Conservation (phyloP, 2,797 vertebrate genomes). For the Gephyroberyx darwinii region DNA sequence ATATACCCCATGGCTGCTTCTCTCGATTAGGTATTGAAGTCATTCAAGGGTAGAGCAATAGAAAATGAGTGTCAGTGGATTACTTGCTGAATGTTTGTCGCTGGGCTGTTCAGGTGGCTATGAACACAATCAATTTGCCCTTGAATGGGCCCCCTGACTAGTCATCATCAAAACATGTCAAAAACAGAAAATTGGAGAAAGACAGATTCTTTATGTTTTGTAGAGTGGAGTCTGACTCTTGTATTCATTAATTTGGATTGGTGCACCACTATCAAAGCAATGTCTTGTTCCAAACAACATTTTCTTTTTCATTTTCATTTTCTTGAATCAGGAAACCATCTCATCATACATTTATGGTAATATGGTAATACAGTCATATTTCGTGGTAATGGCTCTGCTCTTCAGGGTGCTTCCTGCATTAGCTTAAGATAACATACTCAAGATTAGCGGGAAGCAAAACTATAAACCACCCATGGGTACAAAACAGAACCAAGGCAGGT, state of each 20-base stretch:
- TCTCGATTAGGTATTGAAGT: no score
- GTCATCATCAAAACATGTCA: background rate
- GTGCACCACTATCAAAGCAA: background rate
- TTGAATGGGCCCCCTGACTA: background rate
- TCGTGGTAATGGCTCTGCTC: conserved; percentile 10
- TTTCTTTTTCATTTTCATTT: conserved; percentile 3
- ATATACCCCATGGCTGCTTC: no score
- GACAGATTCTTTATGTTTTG: background rate
- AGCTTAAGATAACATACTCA: no score
- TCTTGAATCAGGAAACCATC: conserved; percentile 25
- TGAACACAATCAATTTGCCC: conserved; percentile 1
- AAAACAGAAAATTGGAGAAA: background rate
- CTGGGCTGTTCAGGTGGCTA: background rate
- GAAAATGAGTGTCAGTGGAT: no score
- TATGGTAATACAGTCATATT: conserved; percentile 20
- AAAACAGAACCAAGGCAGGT: no score
- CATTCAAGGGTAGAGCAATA: background rate
- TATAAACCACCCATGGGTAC: no score
- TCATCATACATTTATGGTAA: conserved; percentile 12
- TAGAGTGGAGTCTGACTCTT: background rate
- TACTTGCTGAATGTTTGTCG: conserved; percentile 7
- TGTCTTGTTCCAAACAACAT: background rate
- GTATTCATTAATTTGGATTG: background rate
- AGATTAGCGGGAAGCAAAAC: no score
- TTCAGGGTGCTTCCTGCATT: no score